Conservation (phyloP, 2,797 vertebrate genomes). For the Tiaroga cobitis region DNA sequence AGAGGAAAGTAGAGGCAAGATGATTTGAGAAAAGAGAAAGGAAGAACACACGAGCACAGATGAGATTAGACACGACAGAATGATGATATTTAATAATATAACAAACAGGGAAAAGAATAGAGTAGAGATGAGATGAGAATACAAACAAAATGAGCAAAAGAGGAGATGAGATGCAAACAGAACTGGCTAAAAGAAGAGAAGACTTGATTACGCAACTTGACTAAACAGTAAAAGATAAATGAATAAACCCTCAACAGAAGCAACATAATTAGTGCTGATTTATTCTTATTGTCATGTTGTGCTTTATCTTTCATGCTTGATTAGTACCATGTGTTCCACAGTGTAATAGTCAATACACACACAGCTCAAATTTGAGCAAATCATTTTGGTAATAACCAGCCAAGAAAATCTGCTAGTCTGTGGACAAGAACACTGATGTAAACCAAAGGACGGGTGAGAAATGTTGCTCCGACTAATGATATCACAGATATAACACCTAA, state of each 20-base stretch:
- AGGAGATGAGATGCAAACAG: neutral
- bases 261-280: slow-evolving; percentile 1
- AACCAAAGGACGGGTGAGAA: neutral
- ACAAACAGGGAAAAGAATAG: neutral
- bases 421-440: neutral
- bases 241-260: slow-evolving; percentile 3
- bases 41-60: neutral
- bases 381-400: neutral
- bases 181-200: neutral
- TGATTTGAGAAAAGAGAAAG: neutral
- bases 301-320: slow-evolving; percentile 22
- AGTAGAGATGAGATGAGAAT: neutral
- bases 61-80: neutral
- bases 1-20: neutral
- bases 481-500: neutral
- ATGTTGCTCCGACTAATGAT: neutral
- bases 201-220: neutral
- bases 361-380: neutral
- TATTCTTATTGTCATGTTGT: neutral
- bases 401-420: neutral
- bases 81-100: neutral
- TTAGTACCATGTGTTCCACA: slow-evolving; percentile 8
- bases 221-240: neutral
- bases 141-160: neutral
- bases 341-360: neutral